phyloP scores from a whole-genome alignment of 2,888 invertebrate genomes.

The Tortrix viridana region DNA sequence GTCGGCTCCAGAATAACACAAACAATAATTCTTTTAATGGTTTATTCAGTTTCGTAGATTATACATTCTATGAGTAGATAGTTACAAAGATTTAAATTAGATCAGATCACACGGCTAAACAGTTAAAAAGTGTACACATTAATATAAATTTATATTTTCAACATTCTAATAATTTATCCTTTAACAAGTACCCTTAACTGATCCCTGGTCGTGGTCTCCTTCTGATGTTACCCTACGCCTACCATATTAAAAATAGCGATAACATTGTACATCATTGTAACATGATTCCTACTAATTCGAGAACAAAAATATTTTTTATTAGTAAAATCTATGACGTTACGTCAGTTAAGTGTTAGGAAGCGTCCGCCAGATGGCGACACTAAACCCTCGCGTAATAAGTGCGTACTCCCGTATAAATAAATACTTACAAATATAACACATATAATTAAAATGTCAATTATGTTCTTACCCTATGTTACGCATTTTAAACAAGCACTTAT shows the following conservation, averaged over 20 bases:
- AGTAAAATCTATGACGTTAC: slow-evolving; percentile 73
- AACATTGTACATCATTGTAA: slow-evolving; percentile 76
- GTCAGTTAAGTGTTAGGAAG: slow-evolving; percentile 76
- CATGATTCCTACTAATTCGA: slow-evolving; percentile 71
- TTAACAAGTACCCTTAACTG: slow-evolving; percentile 79
- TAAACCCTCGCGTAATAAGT: slow-evolving; percentile 52
- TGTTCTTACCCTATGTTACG: slow-evolving; percentile 77
- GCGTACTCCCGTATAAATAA: slow-evolving; percentile 72
- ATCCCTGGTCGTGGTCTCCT: slow-evolving; percentile 72
- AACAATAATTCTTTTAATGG: slow-evolving; percentile 73
- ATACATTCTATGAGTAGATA: slow-evolving; percentile 80
- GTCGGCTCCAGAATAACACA: slow-evolving; percentile 57
- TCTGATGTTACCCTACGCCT: slow-evolving; percentile 64
- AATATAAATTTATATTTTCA: slow-evolving; percentile 74
- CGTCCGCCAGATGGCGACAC: slow-evolving; percentile 37
- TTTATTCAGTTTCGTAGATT: slow-evolving; percentile 81
- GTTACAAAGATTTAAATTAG: slow-evolving; percentile 73
- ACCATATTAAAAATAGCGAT: slow-evolving; percentile 74
- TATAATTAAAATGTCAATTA: slow-evolving; percentile 75
- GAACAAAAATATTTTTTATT: slow-evolving; percentile 79
- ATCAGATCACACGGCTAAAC: slow-evolving; percentile 84
- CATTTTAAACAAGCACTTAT: slow-evolving; percentile 67
- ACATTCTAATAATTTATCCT: slow-evolving; percentile 80
- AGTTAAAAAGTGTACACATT: slow-evolving; percentile 75
- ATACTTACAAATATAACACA: slow-evolving; percentile 75